Evolutionary conservation across 2,113 vertebrate genomes (phyloP), one percentile per base, ranked within the genome.

Genomic region (Bubo scandiacus): DNA sequence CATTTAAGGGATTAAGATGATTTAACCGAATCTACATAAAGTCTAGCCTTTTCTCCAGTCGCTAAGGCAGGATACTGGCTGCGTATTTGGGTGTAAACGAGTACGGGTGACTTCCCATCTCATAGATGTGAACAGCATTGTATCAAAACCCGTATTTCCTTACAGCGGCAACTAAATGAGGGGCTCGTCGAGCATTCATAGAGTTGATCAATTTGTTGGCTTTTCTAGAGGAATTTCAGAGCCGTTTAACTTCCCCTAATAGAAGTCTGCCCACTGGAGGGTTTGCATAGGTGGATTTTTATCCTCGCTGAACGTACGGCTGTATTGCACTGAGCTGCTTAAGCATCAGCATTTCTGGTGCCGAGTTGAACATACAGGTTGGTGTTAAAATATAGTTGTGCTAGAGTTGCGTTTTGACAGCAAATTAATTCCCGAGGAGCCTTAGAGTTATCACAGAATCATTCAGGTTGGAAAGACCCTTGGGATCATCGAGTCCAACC

Each of bases 71-170:
- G 61, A 11, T 32, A 27, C 9, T 32, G 47, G n/a, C n/a, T 66
- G 42, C 0, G 0, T n/a, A 1, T 52, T 73, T 54, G 51, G 25
- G 11, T 72, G 9, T 16, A 8, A 52, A 49, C 12, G 3, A 5
- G 25, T 38, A 17, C 26, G n/a, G 54, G 11, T 68, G 90, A 11
- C 34, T 81, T 55, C 23, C 20, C 32, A 20, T 43, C 22, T 47
- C 18, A 3, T 6, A 45, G 45, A 15, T 15, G 17, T 18, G n/a
- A 30, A 23, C 2, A 12, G 15, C n/a, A 17, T 15, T 2, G 0
- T 42, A 15, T 49, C 5, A 55, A 59, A 62, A 77, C 1, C 40
- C 11, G 3, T 32, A 16, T 52, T 61, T 67, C 32, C 15, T 32
- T 59, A 15, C 2, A 4, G 25, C 0, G 0, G 23, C 32, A 14